Conservation (phyloP, 2,888 invertebrate species). For the Miltochrista miniata region DNA sequence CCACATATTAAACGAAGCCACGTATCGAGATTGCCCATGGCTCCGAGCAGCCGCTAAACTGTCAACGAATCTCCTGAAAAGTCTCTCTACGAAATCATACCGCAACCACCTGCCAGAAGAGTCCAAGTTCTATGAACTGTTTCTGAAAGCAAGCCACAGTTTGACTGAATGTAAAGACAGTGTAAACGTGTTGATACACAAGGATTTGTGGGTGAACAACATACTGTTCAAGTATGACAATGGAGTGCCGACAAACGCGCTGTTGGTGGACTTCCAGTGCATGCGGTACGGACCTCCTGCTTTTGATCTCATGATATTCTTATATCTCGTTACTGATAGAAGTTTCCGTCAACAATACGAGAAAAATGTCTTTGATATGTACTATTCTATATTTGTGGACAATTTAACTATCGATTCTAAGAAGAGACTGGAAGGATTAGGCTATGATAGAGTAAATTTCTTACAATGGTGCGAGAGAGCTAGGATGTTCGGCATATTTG, state of each 20-base stretch:
- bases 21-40: slow-evolving; percentile 56
- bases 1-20: slow-evolving; percentile 48
- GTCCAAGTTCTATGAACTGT: slow-evolving; percentile 39
- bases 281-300: slow-evolving; percentile 65
- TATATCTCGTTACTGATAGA: slow-evolving; percentile 58
- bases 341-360: slow-evolving; percentile 55
- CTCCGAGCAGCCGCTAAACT: slow-evolving; percentile 58
- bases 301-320: slow-evolving; percentile 60
- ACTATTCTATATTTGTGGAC: slow-evolving; percentile 51
- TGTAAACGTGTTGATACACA: slow-evolving; percentile 65
- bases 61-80: slow-evolving; percentile 48
- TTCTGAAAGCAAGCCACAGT: slow-evolving; percentile 50
- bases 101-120: slow-evolving; percentile 43
- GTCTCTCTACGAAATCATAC: slow-evolving; percentile 51
- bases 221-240: slow-evolving; percentile 63
- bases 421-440: slow-evolving; percentile 40
- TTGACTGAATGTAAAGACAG: slow-evolving; percentile 48
- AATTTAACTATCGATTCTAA: slow-evolving; percentile 44
- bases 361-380: slow-evolving; percentile 44
- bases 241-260: slow-evolving; percentile 47
- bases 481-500: slow-evolving; percentile 47
- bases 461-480: slow-evolving; percentile 43
- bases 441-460: slow-evolving; percentile 44
- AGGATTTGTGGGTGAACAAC: slow-evolving; percentile 71
- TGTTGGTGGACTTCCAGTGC: slow-evolving; percentile 69